Conservation (phyloP, 2,888 invertebrate species). For the Aromia moschata region DNA sequence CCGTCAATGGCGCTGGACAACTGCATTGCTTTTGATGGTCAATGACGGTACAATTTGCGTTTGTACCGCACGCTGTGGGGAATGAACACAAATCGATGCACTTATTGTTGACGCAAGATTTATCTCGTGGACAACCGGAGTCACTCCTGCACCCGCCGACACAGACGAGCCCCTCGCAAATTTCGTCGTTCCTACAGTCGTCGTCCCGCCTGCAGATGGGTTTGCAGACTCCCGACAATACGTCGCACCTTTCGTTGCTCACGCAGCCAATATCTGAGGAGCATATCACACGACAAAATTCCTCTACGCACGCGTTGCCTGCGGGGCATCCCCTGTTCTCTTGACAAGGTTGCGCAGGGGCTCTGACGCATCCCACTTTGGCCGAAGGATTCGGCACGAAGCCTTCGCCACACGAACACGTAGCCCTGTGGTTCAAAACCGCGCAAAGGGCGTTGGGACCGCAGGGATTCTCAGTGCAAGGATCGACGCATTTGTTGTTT, state of each 20-base stretch:
- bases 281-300: constrained; percentile 81
- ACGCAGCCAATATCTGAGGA: constrained; percentile 79
- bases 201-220: constrained; percentile 85
- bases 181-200: constrained; percentile 87
- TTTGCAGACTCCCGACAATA: constrained; percentile 78
- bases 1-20: constrained; percentile 77
- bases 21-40: constrained; percentile 79
- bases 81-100: constrained; percentile 81
- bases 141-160: constrained; percentile 83
- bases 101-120: constrained; percentile 81
- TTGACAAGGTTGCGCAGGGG: constrained; percentile 78
- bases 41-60: constrained; percentile 76
- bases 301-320: constrained; percentile 74
- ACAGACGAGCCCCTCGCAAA: constrained; percentile 85
- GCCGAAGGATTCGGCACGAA: constrained; percentile 90
- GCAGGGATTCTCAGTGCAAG: constrained; percentile 80
- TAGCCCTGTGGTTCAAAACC: constrained; percentile 81
- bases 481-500: constrained; percentile 82
- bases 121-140: constrained; percentile 76
- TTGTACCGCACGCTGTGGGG: constrained; percentile 84
- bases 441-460: constrained; percentile 86
- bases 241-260: constrained; percentile 81
- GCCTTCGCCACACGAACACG: constrained; percentile 80
- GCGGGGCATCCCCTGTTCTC: constrained; percentile 79
- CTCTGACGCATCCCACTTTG: constrained; percentile 85